A percentile compares a stretch with the other conserved stretches of the same genome.
These are phyloP conservation scores for Brachyptera risi DNA, from an alignment of 2,888 invertebrate genomes.

Conservation along the genomic window DNA sequence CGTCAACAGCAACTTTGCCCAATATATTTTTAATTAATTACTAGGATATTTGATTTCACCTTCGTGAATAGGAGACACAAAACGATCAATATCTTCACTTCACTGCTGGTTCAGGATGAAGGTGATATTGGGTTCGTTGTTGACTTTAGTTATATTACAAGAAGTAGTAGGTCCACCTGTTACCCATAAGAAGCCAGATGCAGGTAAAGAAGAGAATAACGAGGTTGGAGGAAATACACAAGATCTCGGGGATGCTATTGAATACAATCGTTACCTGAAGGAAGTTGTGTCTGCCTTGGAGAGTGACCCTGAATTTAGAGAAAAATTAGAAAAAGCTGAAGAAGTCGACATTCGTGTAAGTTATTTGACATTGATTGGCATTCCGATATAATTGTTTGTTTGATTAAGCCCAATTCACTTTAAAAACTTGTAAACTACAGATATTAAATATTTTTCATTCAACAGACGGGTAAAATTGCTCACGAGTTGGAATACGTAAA, in stretches of 20 bases:
- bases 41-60: background rate
- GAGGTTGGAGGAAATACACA: conserved; percentile 47
- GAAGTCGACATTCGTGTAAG: conserved; percentile 79
- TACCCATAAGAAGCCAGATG: conserved; percentile 46
- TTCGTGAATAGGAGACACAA: too few species aligned
- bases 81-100: too few species aligned
- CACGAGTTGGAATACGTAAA: conserved; percentile 84
- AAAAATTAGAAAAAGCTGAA: conserved; percentile 74
- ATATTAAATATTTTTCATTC: background rate
- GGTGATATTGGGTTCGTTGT: background rate
- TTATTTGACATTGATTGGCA: conserved; percentile 27
- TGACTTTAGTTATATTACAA: conserved; percentile 25
- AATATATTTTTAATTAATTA: background rate
- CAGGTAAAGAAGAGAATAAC: conserved; percentile 33
- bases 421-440: background rate
- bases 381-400: background rate
- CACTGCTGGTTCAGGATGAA: too few species aligned
- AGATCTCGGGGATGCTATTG: conserved; percentile 53
- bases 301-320: conserved; percentile 78
- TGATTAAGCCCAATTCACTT: background rate
- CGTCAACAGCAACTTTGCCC: background rate
- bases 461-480: conserved; percentile 85
- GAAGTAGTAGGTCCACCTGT: conserved; percentile 49
- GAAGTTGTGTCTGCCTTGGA: conserved; percentile 89
- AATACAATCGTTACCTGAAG: conserved; percentile 83